Conservation (phyloP, 2,888 invertebrate genomes). For the Cantharis flavilabris region DNA sequence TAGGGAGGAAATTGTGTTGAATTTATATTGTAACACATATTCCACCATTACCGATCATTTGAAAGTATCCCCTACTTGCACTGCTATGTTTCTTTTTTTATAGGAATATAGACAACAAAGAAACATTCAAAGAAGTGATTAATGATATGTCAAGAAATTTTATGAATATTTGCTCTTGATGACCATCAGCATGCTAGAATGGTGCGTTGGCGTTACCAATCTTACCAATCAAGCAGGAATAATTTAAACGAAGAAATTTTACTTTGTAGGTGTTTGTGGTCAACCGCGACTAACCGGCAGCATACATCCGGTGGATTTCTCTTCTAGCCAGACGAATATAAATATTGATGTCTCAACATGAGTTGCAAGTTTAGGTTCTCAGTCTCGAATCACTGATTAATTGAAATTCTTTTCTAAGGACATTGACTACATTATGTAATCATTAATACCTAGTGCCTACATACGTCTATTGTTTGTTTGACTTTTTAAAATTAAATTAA, state of each 20-base stretch:
- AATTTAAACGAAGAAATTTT: conserved; percentile 17
- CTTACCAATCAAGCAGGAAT: conserved; percentile 17
- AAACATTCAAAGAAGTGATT: background rate
- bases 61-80: background rate
- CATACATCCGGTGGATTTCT: conserved; percentile 38
- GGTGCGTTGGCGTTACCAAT: conserved; percentile 26
- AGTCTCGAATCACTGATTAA: background rate
- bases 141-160: background rate
- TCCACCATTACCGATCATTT: background rate
- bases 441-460: background rate
- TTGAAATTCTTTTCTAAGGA: background rate
- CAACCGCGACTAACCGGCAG: conserved; percentile 22
- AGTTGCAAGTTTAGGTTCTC: conserved; percentile 28
- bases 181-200: too few species aligned
- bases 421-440: background rate
- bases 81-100: too few species aligned
- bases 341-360: conserved; percentile 38
- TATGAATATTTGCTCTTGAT: background rate
- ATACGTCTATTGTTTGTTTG: background rate
- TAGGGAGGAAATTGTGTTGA: background rate
- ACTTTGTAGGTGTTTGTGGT: conserved; percentile 18
- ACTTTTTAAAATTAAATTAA: background rate
- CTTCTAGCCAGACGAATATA: conserved; percentile 34
- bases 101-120: background rate
- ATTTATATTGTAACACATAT: background rate